Evolutionary conservation across 1,140 invertebrate species (phyloP).

Genomic region (Pemphigus obesinymphae): DNA sequence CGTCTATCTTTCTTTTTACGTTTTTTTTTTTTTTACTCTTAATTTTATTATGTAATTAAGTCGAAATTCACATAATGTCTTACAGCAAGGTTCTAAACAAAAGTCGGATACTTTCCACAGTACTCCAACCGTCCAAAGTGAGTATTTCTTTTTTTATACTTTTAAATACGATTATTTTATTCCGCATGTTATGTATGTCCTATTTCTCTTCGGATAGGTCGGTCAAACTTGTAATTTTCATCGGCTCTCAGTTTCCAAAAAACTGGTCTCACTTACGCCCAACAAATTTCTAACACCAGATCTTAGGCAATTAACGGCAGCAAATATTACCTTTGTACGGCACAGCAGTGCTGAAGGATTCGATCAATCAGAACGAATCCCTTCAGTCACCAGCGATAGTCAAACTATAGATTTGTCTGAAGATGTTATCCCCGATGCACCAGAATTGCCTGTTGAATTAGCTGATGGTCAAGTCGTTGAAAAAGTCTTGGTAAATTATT

Average conservation of each 20-base stretch:
- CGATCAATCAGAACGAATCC: background rate
- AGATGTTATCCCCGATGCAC: slow-evolving; percentile 15
- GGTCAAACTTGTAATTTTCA: background rate
- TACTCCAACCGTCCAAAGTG: background rate
- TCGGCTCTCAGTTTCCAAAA: background rate
- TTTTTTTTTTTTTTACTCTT: background rate
- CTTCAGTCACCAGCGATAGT: background rate
- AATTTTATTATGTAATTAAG: background rate
- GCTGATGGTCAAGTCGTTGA: background rate
- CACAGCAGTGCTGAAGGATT: background rate
- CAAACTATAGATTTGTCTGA: background rate
- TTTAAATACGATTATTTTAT: background rate
- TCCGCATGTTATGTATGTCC: background rate
- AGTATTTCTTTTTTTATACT: background rate
- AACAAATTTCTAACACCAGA: background rate
- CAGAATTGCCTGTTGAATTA: background rate
- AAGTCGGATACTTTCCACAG: background rate
- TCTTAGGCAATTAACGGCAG: background rate
- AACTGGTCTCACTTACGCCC: background rate
- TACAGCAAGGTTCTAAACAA: slow-evolving; percentile 8
- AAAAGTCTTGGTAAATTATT: background rate
- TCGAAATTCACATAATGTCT: background rate
- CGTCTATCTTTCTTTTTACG: too few relatives aligned
- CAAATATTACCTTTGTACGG: background rate
- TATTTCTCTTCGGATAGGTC: background rate